Conservation (phyloP, 30 jellyfish, hydroid and myxozoan genomes). For the Phacellophora camtschatica region DNA sequence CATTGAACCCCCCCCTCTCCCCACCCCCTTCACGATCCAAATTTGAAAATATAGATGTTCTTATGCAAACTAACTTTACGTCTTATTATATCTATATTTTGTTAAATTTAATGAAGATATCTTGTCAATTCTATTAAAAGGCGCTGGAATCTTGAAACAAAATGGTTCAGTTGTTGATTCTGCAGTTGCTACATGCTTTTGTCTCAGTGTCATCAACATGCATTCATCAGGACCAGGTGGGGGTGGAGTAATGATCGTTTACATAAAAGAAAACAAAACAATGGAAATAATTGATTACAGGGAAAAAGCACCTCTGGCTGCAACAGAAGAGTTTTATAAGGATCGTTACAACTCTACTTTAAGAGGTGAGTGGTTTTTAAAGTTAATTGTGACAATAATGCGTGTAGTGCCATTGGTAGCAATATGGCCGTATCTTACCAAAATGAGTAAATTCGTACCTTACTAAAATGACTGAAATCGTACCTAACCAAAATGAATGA, state of each 20-base stretch:
- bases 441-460: too few relatives aligned
- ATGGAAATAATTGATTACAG: conserved; percentile 82
- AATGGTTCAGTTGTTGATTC: conserved; percentile 97
- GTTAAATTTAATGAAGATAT: too few relatives aligned
- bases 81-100: too few relatives aligned
- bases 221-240: conserved; percentile 96
- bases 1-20: too few relatives aligned
- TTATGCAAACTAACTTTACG: too few relatives aligned
- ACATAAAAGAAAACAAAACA: conserved; percentile 75
- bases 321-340: conserved; percentile 52
- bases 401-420: too few relatives aligned
- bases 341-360: conserved; percentile 29
- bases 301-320: conserved; percentile 81
- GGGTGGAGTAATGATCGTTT: conserved; percentile 91
- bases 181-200: conserved; percentile 85
- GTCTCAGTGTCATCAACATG: conserved; percentile 90
- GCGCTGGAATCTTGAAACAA: conserved; percentile 64
- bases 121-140: conserved; percentile 19
- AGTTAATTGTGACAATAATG: too few relatives aligned
- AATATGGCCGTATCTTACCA: too few relatives aligned
- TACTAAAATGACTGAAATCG: too few relatives aligned
- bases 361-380: conserved; percentile 31
- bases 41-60: too few relatives aligned
- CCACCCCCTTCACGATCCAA: too few relatives aligned
- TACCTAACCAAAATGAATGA: too few relatives aligned